Percentiles rank a stretch among this genome's conserved stretches.
Conservation (phyloP, 2,797 vertebrate genomes). For the Syngnathus rostellatus region DNA sequence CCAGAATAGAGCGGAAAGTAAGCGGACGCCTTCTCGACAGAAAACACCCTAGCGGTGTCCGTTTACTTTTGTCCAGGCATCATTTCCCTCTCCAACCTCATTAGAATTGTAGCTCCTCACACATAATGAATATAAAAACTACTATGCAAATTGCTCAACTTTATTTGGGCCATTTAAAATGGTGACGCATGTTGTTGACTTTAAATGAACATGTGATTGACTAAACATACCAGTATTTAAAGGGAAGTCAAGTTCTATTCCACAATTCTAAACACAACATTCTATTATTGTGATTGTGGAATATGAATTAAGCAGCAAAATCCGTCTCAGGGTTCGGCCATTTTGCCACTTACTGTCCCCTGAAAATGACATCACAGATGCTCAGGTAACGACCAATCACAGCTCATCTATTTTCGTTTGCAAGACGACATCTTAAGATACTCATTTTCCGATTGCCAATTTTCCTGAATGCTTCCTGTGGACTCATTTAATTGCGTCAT, state of each 20-base stretch:
- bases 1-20: neutral
- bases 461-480: neutral
- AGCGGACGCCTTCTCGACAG: neutral
- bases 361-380: too few species aligned
- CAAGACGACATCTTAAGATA: neutral
- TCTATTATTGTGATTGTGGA: too few species aligned
- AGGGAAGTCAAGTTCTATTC: too few species aligned
- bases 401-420: too few species aligned
- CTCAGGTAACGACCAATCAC: too few species aligned
- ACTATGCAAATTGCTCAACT: neutral
- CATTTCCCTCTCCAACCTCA: neutral
- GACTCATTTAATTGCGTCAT: neutral
- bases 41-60: conserved; percentile 3
- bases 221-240: neutral
- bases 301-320: too few species aligned
- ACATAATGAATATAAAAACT: neutral
- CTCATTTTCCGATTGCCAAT: neutral
- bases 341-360: too few species aligned
- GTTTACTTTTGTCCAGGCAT: neutral
- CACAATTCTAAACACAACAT: too few species aligned
- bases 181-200: neutral
- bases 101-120: neutral
- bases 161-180: neutral
- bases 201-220: neutral
- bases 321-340: too few species aligned